Evolutionary conservation across 2,888 invertebrate genomes (phyloP).

Genomic region (Apamea sordens): DNA sequence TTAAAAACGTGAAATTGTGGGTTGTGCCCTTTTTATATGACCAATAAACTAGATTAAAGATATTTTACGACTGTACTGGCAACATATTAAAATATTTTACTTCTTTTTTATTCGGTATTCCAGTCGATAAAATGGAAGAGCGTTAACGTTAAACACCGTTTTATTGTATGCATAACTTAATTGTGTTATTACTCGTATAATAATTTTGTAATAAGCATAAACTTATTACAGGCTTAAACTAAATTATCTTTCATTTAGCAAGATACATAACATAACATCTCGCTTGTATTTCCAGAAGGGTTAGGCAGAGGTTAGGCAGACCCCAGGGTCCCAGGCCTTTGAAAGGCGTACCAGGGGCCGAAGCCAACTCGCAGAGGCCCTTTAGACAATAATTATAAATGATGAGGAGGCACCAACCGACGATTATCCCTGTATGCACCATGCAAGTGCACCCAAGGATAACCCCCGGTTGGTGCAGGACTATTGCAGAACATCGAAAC

Average conservation of each 20-base stretch:
- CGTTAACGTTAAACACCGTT: constrained; percentile 14
- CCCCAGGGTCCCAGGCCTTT: too few species aligned
- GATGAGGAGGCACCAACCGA: too few species aligned
- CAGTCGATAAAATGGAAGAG: constrained; percentile 15
- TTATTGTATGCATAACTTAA: neutral
- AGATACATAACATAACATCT: too few species aligned
- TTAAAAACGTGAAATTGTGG: constrained; percentile 70
- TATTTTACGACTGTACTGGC: constrained; percentile 41
- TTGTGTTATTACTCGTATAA: neutral
- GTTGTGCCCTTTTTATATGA: constrained; percentile 44
- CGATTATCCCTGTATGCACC: too few species aligned
- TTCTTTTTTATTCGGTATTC: constrained; percentile 38
- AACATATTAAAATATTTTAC: constrained; percentile 44
- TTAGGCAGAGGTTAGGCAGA: neutral
- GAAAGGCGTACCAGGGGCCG: too few species aligned
- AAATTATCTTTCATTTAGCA: neutral
- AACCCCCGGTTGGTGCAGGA: too few species aligned
- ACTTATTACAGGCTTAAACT: neutral
- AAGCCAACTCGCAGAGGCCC: too few species aligned
- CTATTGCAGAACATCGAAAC: too few species aligned
- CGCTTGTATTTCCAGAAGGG: too few species aligned
- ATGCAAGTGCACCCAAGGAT: too few species aligned
- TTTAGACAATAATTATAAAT: too few species aligned
- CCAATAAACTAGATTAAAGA: constrained; percentile 61
- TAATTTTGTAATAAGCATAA: neutral